phyloP scores from a whole-genome alignment of 2,797 vertebrate genomes.

The Otolemur crassicaudatus region DNA sequence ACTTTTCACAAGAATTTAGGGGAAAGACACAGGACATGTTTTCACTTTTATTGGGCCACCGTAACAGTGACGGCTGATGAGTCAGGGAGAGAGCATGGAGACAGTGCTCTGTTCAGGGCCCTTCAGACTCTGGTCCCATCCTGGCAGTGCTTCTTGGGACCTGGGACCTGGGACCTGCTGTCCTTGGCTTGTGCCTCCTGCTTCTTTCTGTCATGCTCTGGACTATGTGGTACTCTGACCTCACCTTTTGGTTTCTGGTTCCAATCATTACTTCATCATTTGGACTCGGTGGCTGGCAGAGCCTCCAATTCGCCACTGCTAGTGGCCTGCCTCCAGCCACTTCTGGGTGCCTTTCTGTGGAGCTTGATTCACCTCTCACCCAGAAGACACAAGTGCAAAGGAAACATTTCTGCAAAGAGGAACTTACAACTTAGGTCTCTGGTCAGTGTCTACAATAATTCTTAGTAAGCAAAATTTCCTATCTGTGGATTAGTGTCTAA shows the following conservation, averaged over 20 bases:
- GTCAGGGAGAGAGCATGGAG: neutral
- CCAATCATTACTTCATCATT: neutral
- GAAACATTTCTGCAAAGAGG: neutral
- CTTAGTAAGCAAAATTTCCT: neutral
- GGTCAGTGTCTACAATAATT: neutral
- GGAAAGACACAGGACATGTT: neutral
- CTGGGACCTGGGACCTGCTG: neutral
- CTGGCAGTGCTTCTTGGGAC: neutral
- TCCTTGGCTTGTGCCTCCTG: neutral
- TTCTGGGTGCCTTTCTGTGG: neutral
- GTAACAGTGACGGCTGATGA: neutral
- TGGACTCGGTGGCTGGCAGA: neutral
- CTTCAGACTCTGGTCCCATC: neutral
- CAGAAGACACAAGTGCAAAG: neutral
- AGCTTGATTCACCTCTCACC: neutral
- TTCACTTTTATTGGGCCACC: neutral
- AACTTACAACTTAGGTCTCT: neutral
- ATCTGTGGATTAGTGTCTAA: neutral
- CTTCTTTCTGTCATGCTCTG: neutral
- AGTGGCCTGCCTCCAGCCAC: neutral
- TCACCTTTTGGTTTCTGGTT: neutral
- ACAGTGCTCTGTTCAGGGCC: neutral
- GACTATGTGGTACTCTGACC: neutral
- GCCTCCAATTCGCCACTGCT: neutral
- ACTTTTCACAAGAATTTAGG: neutral